These are phyloP conservation scores for Python bivittatus DNA, from an alignment of 2,113 vertebrate species.

Conservation along the genomic window DNA sequence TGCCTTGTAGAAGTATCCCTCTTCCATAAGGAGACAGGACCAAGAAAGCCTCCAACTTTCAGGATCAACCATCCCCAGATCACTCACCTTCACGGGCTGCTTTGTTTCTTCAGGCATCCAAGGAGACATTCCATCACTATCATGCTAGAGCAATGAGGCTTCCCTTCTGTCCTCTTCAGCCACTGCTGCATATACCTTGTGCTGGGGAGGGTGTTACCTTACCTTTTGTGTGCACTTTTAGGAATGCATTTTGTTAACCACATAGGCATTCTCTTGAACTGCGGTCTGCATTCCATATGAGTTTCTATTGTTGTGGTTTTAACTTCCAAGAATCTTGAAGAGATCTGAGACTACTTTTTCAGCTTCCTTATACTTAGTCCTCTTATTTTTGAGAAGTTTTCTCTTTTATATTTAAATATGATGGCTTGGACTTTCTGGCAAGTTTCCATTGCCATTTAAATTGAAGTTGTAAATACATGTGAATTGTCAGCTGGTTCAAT, in stretches of 20 bases:
- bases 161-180: neutral
- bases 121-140: neutral
- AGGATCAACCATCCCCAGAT: neutral
- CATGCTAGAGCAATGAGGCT: neutral
- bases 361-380: neutral
- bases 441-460: neutral
- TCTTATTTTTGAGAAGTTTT: neutral
- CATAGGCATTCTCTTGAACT: neutral
- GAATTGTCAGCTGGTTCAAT: neutral
- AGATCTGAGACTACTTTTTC: neutral
- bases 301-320: neutral
- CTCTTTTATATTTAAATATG: neutral
- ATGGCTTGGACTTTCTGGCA: neutral
- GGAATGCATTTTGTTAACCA: neutral
- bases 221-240: neutral
- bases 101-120: neutral
- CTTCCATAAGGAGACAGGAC: neutral
- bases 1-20: neutral
- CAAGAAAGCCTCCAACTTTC: neutral
- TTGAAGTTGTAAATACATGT: neutral
- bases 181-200: neutral
- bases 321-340: neutral
- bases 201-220: neutral
- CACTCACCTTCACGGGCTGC: neutral
- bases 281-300: neutral